Base-by-base conservation (phyloP, 2,888 invertebrate species). In the Ischnura elegans region DNA sequence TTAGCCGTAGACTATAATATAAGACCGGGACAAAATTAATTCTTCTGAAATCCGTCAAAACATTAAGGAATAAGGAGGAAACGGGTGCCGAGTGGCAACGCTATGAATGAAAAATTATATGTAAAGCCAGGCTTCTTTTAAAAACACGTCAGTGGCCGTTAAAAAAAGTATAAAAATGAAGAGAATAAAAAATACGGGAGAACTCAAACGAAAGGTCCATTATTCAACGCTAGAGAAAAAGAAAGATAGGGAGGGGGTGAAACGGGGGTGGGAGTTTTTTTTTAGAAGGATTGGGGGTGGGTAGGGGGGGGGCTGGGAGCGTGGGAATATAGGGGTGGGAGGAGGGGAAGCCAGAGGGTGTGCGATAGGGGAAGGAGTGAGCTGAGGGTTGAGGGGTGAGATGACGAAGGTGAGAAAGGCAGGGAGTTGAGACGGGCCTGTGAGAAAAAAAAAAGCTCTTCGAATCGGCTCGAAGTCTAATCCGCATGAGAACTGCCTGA, bases 191-290 rank as follows among this genome's bases (percentile, higher is more conserved):
- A 51, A 8, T 2, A 51, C 51, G 43, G 45, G 86, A 16, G 46
- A 86, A 86, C 46, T 86, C 86, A 45, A 86, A 86, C 45, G 86
- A 45, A 86, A 86, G 86, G 86, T 86, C 86, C 86, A 86, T 86
- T 86, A 86, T 86, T 86, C 86, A 86, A 86, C 25, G 86, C 45
- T 45, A n/a, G 45, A 25, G 45, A 45, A n/a, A 45, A 45, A 85
- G 36, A 6, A 46, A 86, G 86, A 45, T 36, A 13, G 76, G 36
- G 36, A 10, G 1, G 36, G 76, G 13, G 36, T 13, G 76, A 36
- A 76, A 36, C n/a, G n/a, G 36, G 36, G 16, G 76, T 36, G 66
- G 66, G 29, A 21, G 8, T 61, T 61, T 25, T 25, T 25, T 21
- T 21, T 61, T n/a, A 19, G 51, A 51, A 19, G 8, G 51, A 19